Conservation (phyloP, 1,140 invertebrate genomes). For the Drosophila kikkawai region DNA sequence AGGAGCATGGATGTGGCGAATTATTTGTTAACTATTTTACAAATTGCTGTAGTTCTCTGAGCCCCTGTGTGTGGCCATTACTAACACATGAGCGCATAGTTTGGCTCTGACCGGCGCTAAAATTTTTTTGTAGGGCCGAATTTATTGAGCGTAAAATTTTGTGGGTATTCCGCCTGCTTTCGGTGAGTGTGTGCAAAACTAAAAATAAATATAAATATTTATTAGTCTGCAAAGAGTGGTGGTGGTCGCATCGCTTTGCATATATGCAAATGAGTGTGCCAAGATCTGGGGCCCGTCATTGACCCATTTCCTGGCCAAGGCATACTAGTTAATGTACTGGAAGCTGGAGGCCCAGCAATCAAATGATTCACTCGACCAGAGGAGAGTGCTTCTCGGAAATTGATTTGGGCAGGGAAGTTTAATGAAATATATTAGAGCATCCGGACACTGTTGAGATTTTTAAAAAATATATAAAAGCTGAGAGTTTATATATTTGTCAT, state of each 20-base stretch:
- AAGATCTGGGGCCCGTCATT: slow-evolving; percentile 48
- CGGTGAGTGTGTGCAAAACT: slow-evolving; percentile 62
- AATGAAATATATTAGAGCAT: neutral
- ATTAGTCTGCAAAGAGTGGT: slow-evolving; percentile 56
- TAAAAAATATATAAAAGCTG: neutral
- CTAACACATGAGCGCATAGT: slow-evolving; percentile 76
- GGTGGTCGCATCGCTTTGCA: slow-evolving; percentile 38
- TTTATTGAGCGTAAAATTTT: slow-evolving; percentile 83
- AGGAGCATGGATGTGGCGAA: slow-evolving; percentile 26
- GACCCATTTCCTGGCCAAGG: slow-evolving; percentile 55
- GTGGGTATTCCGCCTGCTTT: slow-evolving; percentile 45
- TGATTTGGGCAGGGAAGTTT: slow-evolving; percentile 2
- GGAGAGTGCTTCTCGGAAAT: slow-evolving; percentile 4
- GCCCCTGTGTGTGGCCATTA: slow-evolving; percentile 46
- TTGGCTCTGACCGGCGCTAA: slow-evolving; percentile 56
- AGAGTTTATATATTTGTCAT: too few species aligned
- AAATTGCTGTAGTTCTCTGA: slow-evolving; percentile 21
- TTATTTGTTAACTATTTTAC: slow-evolving; percentile 58
- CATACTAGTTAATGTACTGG: slow-evolving; percentile 41
- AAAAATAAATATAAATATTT: slow-evolving; percentile 83
- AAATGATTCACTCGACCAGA: slow-evolving; percentile 53
- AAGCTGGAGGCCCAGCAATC: slow-evolving; percentile 45
- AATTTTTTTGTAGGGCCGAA: slow-evolving; percentile 53
- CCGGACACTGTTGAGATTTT: neutral
- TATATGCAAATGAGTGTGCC: slow-evolving; percentile 65